Evolutionary conservation across 2,888 invertebrate genomes (phyloP), one percentile per base, ranked within the genome.

Genomic region (Mesorhabditis sp.): DNA sequence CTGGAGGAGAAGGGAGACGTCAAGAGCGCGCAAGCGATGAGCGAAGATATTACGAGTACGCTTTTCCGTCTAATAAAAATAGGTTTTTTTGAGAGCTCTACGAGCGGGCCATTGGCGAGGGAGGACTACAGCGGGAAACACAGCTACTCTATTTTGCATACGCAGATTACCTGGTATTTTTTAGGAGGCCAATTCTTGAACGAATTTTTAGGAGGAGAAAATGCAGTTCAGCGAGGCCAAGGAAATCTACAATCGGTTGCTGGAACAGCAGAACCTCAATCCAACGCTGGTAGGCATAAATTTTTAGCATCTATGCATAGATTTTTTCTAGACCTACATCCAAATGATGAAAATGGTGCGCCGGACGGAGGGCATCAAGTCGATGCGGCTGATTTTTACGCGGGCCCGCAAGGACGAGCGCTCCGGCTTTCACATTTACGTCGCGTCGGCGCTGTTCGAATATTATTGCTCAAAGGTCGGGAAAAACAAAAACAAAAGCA

Each of bases 341-440:
- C 98, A 98, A 86, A 95, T 96, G 86, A 98, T 99, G 97, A 95
- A 96, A 88, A 99, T 98, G 86, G 93, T 95, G 0, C 89, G 98
- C 13, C 89, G 98, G 67, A 95, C 96, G 0, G 97, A 99, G 87
- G 98, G 98, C 43, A 97, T 98, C 77, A 96, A 96, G 87, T 92
- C 95, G 0, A 96, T 97, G 0, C 89, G 98, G 81, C 91, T 91
- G 0, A 92, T 98, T 13, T 99, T 99, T 87, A 96, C 96, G 86
- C 72, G 92, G 77, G 96, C 96, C 0, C 89, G 98, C 42, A 96
- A 97, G 86, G 97, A 99, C 86, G 87, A 89, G 4, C 85, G 90
- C 28, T 91, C 92, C 0, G 91, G 91, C 3, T 94, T 93, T 87
- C 95, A 98, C 87, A 92, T 97, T 63, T 99, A 93, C 87, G 95